A percentile compares a stretch with the other conserved stretches of the same genome.
Evolutionary conservation across 2,113 vertebrate genomes (phyloP).

Genomic region (Mixornis gularis): DNA sequence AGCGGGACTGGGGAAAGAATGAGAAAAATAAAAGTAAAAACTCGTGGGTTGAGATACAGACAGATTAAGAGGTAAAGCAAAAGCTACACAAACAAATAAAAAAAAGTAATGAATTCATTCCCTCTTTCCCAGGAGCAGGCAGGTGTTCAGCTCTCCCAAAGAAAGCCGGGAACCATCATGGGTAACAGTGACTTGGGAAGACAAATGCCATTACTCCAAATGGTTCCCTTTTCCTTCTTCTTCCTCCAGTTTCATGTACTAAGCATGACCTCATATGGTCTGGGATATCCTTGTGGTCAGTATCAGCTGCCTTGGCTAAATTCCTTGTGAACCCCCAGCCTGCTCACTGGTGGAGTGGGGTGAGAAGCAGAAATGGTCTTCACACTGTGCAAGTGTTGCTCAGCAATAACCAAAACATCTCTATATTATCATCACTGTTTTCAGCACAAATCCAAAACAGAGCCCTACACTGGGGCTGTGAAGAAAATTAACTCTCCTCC

Average conservation of each 20-base stretch:
- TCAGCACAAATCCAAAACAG: not conserved
- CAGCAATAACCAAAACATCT: not conserved
- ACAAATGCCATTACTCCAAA: not conserved
- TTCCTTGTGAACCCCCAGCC: not conserved
- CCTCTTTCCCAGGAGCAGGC: not conserved
- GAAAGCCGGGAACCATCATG: too few relatives aligned
- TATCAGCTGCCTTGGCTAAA: not conserved
- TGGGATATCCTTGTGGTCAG: not conserved
- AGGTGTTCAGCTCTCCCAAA: not conserved
- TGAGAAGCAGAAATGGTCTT: not conserved
- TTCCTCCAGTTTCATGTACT: not conserved
- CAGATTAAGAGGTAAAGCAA: not conserved
- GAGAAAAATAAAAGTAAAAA: not conserved
- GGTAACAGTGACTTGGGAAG: not conserved
- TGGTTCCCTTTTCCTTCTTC: not conserved
- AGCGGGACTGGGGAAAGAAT: not conserved
- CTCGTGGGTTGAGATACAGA: not conserved
- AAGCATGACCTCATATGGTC: not conserved
- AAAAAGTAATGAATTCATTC: accelerated
- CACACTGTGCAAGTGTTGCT: not conserved
- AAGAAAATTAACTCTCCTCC: not conserved
- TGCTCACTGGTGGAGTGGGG: not conserved
- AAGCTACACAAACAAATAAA: not conserved
- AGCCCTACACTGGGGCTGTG: too few relatives aligned
- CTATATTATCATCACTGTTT: not conserved